Evolutionary conservation across 1,140 invertebrate genomes (phyloP), one percentile per base, ranked within the genome.

Genomic region (Zaprionus ornatus): DNA sequence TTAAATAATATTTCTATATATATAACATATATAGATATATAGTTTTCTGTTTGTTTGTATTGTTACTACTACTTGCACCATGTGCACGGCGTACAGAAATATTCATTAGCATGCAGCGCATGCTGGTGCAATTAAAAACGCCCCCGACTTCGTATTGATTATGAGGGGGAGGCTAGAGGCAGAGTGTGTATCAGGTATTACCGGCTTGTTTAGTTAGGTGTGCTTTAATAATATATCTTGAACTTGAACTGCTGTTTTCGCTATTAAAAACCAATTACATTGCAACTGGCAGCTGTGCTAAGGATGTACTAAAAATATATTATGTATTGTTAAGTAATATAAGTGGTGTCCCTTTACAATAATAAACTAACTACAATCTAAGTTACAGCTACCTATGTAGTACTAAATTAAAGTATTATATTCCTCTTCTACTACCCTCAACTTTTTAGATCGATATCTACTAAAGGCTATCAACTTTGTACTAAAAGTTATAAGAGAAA

Each of bases 101-200:
- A 54, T 29, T 54, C 60, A 79, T 79, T 79, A 68, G 55, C 59
- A 76, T 76, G 72, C 45, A 37, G 27, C n/a, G 40, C 40, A 45
- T 7, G 40, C n/a, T 64, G 48, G 29, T 72, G 57, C 69, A 74
- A 77, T 79, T 77, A 77, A 69, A 77, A 10, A 45, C 77, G 69
- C 77, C 74, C 77, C 56, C 74, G 45, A 59, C 66, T 74, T 35
- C 42, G 21, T 66, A 55, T 52, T 55, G 52, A 35, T 67, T 29
- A 23, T 29, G 59, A 35, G 67, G 57, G 29, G 29, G 37, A 21
- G 55, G 29, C 63, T n/a, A 61, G 17, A 50, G 5, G n/a, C 6
- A 17, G 37, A 12, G 45, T 21, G 45, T 21, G 19, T 1, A 54
- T 23, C 61, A 54, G 13, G 42, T 48, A 48, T 15, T 60, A 21